Conservation (phyloP, 2,797 vertebrate genomes). For the Gallinago stenura region DNA sequence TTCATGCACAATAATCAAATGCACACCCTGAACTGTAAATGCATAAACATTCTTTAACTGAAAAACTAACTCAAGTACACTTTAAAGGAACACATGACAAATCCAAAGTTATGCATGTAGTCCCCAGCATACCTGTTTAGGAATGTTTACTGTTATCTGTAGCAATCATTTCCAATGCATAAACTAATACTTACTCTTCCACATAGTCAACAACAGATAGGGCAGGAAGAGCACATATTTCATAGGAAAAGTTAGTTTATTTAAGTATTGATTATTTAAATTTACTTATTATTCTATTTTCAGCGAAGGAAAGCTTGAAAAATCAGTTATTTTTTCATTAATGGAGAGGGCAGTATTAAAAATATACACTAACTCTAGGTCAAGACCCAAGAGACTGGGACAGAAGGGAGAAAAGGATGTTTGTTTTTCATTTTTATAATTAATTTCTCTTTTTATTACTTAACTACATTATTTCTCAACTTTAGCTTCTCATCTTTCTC, state of each 20-base stretch:
- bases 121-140: not conserved
- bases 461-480: not conserved
- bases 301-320: not conserved
- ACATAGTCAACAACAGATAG: not conserved
- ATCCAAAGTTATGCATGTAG: not conserved
- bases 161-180: not conserved
- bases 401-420: not conserved
- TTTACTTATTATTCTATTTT: not conserved
- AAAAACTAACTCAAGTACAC: not conserved
- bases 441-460: not conserved
- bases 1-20: not conserved
- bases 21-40: not conserved
- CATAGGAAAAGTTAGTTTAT: not conserved
- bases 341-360: not conserved
- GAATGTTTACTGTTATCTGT: not conserved
- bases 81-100: not conserved
- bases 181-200: not conserved
- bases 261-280: not conserved
- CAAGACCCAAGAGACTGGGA: not conserved
- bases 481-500: not conserved
- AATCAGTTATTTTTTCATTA: fast-evolving
- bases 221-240: not conserved
- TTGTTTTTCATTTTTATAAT: not conserved
- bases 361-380: not conserved
- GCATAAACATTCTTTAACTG: not conserved